Percentiles rank a stretch among this genome's conserved stretches.
phyloP scores from a whole-genome alignment of 2,113 vertebrate species.

The Pongo abelii region DNA sequence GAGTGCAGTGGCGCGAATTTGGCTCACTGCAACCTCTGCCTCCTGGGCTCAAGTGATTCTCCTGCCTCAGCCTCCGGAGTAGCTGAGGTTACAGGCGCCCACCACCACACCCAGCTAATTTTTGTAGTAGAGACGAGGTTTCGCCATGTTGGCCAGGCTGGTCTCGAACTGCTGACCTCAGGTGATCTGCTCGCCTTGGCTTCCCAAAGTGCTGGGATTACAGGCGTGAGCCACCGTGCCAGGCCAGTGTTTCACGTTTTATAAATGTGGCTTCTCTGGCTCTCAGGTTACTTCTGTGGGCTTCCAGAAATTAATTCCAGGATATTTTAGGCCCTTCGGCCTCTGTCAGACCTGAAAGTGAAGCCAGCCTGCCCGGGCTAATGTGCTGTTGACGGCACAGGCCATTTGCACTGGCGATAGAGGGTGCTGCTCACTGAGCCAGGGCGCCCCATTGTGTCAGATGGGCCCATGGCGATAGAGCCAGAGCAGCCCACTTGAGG shows the following conservation, averaged over 20 bases:
- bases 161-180: no score
- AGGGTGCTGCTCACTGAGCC: background rate
- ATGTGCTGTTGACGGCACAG: rapidly evolving
- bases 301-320: background rate
- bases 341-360: background rate
- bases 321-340: background rate
- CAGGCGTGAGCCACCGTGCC: no score
- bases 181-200: no score
- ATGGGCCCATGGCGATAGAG: background rate
- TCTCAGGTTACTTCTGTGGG: background rate
- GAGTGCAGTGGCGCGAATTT: no score
- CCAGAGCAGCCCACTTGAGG: background rate
- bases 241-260: background rate
- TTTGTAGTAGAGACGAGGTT: no score
- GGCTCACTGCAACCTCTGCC: no score
- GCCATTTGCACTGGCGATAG: background rate
- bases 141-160: no score
- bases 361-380: background rate
- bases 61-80: no score
- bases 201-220: no score
- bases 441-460: background rate
- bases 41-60: no score
- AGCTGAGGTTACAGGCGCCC: no score
- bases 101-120: no score
- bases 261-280: background rate